Evolutionary conservation across 2,888 invertebrate genomes (phyloP).

Genomic region (Conistra vaccinii): DNA sequence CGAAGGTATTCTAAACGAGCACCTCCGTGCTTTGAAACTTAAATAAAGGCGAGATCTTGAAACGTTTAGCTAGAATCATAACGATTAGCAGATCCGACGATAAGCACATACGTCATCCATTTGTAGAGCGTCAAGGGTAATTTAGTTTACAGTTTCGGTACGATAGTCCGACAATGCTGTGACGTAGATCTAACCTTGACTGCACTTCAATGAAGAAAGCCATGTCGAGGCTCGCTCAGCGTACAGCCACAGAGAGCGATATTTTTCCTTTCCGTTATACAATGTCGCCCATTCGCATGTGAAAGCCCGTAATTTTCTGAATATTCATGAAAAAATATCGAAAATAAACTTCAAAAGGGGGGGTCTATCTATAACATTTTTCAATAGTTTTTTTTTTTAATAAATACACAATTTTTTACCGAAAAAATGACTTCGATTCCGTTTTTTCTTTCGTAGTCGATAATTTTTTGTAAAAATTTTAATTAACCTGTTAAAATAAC

Average conservation of each 20-base stretch:
- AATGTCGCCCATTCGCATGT: too few species aligned
- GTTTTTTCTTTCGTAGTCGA: too few species aligned
- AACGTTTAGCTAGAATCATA: constrained; percentile 47
- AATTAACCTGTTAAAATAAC: too few species aligned
- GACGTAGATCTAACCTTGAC: constrained; percentile 63
- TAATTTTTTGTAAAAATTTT: too few species aligned
- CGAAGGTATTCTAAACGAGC: constrained; percentile 40
- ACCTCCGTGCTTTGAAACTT: constrained; percentile 45
- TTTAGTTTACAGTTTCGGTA: constrained; percentile 62
- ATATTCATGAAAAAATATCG: too few species aligned
- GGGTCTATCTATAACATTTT: too few species aligned
- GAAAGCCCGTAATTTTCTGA: too few species aligned
- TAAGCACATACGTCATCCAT: constrained; percentile 63
- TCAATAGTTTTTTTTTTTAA: too few species aligned
- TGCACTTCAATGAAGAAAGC: constrained; percentile 60
- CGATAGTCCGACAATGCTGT: constrained; percentile 59
- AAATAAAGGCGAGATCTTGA: constrained; percentile 34
- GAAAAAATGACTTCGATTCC: too few species aligned
- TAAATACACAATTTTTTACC: too few species aligned
- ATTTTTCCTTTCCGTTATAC: constrained; percentile 26
- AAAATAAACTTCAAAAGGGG: too few species aligned
- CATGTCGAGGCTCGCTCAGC: constrained; percentile 43
- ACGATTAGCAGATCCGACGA: constrained; percentile 50
- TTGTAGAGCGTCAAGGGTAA: constrained; percentile 63
- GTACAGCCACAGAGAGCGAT: constrained; percentile 11